phyloP scores from a whole-genome alignment of 2,797 vertebrate species.

The Hydrophis major region DNA sequence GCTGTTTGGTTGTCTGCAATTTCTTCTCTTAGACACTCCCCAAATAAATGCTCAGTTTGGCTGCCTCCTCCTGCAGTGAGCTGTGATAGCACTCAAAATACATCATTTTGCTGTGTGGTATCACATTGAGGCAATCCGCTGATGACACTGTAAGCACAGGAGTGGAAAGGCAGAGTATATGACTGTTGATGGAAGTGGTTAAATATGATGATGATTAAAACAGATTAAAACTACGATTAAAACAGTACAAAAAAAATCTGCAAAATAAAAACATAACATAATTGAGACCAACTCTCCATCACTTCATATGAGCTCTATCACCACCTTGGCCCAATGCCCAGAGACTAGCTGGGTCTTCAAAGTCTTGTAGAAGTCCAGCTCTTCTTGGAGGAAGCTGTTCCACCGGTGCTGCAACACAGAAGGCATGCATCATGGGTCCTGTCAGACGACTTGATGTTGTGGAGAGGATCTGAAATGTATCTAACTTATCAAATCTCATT shows the following conservation, averaged over 20 bases:
- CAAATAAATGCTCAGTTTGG: background rate
- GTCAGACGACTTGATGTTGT: background rate
- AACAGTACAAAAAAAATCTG: background rate
- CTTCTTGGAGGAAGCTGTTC: background rate
- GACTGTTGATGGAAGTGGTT: background rate
- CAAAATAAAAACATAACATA: background rate
- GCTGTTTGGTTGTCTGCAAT: slow-evolving; percentile 12
- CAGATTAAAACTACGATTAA: background rate
- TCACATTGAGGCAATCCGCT: background rate
- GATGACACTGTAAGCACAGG: background rate
- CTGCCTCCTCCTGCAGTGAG: background rate
- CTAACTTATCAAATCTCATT: background rate
- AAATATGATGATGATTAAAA: background rate
- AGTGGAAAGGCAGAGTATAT: background rate
- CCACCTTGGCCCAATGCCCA: background rate
- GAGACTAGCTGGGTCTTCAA: background rate
- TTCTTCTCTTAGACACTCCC: background rate
- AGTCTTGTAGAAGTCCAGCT: background rate
- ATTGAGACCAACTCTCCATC: background rate
- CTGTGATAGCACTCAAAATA: background rate
- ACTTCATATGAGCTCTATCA: background rate
- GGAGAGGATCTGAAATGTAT: background rate
- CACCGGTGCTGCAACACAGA: background rate
- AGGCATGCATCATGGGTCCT: background rate
- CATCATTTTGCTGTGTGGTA: background rate